A percentile compares a stretch with the other conserved stretches of the same genome.
Evolutionary conservation across 2,888 invertebrate species (phyloP).

Genomic region (Ormyrus pomaceus): DNA sequence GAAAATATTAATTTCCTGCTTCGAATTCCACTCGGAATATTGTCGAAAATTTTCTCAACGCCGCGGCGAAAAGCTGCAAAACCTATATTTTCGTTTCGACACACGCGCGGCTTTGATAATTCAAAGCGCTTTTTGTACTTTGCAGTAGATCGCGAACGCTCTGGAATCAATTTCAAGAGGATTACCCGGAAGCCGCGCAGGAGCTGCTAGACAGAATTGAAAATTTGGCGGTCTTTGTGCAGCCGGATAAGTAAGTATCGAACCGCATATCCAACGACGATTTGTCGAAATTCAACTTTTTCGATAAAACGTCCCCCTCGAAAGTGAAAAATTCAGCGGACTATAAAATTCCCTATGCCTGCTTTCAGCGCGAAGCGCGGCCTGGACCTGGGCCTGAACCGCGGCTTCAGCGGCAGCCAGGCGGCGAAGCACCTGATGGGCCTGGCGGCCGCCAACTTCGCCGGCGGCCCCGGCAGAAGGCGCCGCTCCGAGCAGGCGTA

Average conservation of each 20-base stretch:
- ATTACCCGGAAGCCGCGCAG: conserved; percentile 87
- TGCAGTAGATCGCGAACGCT: conserved; percentile 55
- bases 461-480: conserved; percentile 92
- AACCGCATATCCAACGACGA: background rate
- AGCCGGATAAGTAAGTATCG: conserved; percentile 85
- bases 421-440: conserved; percentile 96
- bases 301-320: background rate
- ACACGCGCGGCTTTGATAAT: background rate
- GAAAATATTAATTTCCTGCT: background rate
- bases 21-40: no score
- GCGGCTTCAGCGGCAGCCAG: conserved; percentile 92
- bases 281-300: background rate
- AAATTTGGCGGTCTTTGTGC: conserved; percentile 60
- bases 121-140: conserved; percentile 13
- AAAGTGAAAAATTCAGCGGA: background rate
- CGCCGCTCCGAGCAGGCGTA: conserved; percentile 78
- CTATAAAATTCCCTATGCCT: conserved; percentile 36
- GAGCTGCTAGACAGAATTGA: conserved; percentile 79
- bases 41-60: background rate
- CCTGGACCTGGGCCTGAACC: conserved; percentile 90
- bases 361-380: conserved; percentile 87
- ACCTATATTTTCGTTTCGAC: background rate
- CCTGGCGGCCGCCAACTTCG: conserved; percentile 91
- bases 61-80: background rate
- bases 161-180: conserved; percentile 77